Conservation (phyloP, 2,888 invertebrate species). For the Nemotelus nigrinus region DNA sequence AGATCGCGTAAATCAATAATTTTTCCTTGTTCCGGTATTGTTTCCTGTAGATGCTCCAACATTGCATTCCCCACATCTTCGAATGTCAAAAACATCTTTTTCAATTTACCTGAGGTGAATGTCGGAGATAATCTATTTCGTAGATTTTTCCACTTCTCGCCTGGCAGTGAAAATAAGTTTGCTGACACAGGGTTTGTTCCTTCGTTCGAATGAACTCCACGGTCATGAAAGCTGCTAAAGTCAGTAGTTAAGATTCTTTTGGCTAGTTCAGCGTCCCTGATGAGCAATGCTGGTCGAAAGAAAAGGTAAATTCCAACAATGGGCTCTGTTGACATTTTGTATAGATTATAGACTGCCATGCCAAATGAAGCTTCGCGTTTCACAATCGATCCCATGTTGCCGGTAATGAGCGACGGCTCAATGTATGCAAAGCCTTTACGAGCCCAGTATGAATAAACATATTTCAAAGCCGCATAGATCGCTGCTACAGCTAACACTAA, state of each 20-base stretch:
- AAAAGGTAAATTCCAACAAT: constrained; percentile 72
- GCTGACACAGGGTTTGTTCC: constrained; percentile 71
- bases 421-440: constrained; percentile 69
- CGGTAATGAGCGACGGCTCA: constrained; percentile 71
- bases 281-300: constrained; percentile 70
- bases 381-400: constrained; percentile 69
- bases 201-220: constrained; percentile 72
- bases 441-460: constrained; percentile 68
- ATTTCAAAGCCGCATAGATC: constrained; percentile 46
- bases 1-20: constrained; percentile 66
- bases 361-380: constrained; percentile 70
- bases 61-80: constrained; percentile 69
- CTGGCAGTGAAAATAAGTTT: constrained; percentile 70
- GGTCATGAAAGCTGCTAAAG: constrained; percentile 73
- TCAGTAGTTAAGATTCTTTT: constrained; percentile 71
- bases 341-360: constrained; percentile 70
- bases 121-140: constrained; percentile 73
- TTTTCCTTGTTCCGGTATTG: constrained; percentile 58
- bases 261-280: constrained; percentile 72
- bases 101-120: constrained; percentile 75
- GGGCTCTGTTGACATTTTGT: constrained; percentile 62
- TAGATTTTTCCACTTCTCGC: constrained; percentile 72
- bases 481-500: not conserved
- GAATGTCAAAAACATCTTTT: constrained; percentile 72
- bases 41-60: constrained; percentile 63